phyloP scores from a whole-genome alignment of 2,113 vertebrate species.

The Lepisosteus osseus region DNA sequence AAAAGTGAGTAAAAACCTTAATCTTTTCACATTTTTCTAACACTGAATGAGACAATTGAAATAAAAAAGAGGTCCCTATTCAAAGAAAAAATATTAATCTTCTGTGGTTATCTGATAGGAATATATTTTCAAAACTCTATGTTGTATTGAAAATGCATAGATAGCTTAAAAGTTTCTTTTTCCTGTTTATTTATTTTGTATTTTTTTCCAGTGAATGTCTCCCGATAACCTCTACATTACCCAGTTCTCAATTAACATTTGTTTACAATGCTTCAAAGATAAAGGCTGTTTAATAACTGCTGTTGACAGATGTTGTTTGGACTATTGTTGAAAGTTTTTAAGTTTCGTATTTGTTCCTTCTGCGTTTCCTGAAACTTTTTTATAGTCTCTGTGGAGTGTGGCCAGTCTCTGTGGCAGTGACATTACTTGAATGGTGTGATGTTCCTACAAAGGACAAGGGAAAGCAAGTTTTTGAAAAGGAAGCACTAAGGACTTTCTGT shows the following conservation, averaged over 20 bases:
- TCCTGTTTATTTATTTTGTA: too few relatives aligned
- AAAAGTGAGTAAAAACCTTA: too few relatives aligned
- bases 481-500: slow-evolving; percentile 35
- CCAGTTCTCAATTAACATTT: slow-evolving; percentile 31
- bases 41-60: too few relatives aligned
- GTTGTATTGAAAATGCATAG: too few relatives aligned
- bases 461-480: slow-evolving; percentile 13
- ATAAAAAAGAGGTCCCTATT: too few relatives aligned
- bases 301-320: slow-evolving; percentile 25
- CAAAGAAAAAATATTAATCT: too few relatives aligned
- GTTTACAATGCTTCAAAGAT: slow-evolving; percentile 35
- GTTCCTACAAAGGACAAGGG: slow-evolving; percentile 4
- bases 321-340: slow-evolving; percentile 23
- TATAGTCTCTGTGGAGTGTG: slow-evolving; percentile 17
- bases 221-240: slow-evolving; percentile 12
- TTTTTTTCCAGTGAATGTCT: slow-evolving; percentile 8
- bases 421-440: not conserved
- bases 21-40: too few relatives aligned
- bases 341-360: slow-evolving; percentile 33
- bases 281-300: slow-evolving; percentile 12
- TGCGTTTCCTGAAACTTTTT: slow-evolving; percentile 37
- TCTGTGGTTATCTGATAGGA: too few relatives aligned
- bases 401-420: slow-evolving; percentile 23
- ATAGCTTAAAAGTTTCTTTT: too few relatives aligned
- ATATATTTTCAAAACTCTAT: too few relatives aligned